Percentiles rank a stretch among this genome's conserved stretches.
Evolutionary conservation across 1,140 invertebrate species (phyloP).

Genomic region (Bombus sibiricus): DNA sequence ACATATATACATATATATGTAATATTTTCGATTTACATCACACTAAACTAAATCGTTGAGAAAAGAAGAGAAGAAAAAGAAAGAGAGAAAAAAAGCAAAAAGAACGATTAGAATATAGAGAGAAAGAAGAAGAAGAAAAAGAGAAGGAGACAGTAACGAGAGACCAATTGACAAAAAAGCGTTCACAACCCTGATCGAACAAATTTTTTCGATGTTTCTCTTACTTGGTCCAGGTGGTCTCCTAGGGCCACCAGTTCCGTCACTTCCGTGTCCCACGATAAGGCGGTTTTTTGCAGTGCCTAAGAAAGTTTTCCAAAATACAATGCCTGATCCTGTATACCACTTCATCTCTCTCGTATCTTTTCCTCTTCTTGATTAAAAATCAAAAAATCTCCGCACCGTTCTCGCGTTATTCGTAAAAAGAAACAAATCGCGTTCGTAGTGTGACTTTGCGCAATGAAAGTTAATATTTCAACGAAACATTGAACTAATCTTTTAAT

Average conservation of each 20-base stretch:
- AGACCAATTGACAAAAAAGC: conserved; percentile 32
- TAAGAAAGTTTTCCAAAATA: conserved; percentile 82
- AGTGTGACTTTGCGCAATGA: neutral
- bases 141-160: conserved; percentile 29
- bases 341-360: conserved; percentile 37
- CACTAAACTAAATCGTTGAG: neutral
- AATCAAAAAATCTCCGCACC: neutral
- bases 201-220: conserved; percentile 69
- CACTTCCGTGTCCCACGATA: conserved; percentile 88
- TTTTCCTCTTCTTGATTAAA: conserved; percentile 37
- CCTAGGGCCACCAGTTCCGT: conserved; percentile 89
- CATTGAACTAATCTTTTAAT: neutral
- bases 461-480: neutral
- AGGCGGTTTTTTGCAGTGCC: conserved; percentile 90
- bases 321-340: conserved; percentile 36
- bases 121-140: neutral
- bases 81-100: neutral
- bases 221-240: conserved; percentile 94
- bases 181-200: conserved; percentile 15
- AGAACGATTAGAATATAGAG: neutral
- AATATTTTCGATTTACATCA: conserved; percentile 1
- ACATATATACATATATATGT: neutral
- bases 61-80: neutral
- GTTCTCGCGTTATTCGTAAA: neutral
- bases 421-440: neutral